Conservation (phyloP, 2,113 vertebrate species). For the Myrmecobius fasciatus region DNA sequence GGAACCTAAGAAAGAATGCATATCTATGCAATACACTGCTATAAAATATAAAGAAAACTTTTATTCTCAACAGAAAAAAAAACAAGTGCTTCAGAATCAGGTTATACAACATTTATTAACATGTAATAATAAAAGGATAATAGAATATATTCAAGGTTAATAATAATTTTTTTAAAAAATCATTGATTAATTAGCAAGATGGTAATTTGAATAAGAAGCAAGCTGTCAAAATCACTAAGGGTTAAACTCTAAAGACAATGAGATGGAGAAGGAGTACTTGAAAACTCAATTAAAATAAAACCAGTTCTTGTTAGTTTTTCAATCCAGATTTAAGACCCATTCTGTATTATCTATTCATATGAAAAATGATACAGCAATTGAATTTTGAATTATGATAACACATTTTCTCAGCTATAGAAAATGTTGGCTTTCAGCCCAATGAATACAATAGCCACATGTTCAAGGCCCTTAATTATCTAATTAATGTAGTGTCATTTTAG, state of each 20-base stretch:
- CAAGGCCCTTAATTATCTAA: constrained; percentile 87
- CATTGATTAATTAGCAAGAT: constrained; percentile 76
- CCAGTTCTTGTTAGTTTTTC: constrained; percentile 72
- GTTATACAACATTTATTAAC: constrained; percentile 70
- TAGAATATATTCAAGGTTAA: constrained; percentile 70
- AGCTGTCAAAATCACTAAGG: constrained; percentile 65
- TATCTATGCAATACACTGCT: constrained; percentile 59
- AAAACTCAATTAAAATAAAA: constrained; percentile 82
- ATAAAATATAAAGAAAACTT: constrained; percentile 64
- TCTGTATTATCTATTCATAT: constrained; percentile 76
- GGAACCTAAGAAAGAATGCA: neutral
- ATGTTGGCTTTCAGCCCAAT: constrained; percentile 84
- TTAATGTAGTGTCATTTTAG: constrained; percentile 85
- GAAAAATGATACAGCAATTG: constrained; percentile 73
- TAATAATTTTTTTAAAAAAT: constrained; percentile 79
- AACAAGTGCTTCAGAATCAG: constrained; percentile 56
- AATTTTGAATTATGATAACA: constrained; percentile 82
- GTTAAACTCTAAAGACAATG: constrained; percentile 78
- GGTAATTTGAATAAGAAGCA: constrained; percentile 62
- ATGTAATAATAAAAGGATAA: constrained; percentile 6
- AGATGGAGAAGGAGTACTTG: constrained; percentile 74
- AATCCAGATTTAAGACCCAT: constrained; percentile 75
- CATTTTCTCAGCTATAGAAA: constrained; percentile 79
- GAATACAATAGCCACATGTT: constrained; percentile 85
- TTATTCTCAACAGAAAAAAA: constrained; percentile 66